Conservation (phyloP, 2,113 vertebrate species). For the Lepus europaeus region DNA sequence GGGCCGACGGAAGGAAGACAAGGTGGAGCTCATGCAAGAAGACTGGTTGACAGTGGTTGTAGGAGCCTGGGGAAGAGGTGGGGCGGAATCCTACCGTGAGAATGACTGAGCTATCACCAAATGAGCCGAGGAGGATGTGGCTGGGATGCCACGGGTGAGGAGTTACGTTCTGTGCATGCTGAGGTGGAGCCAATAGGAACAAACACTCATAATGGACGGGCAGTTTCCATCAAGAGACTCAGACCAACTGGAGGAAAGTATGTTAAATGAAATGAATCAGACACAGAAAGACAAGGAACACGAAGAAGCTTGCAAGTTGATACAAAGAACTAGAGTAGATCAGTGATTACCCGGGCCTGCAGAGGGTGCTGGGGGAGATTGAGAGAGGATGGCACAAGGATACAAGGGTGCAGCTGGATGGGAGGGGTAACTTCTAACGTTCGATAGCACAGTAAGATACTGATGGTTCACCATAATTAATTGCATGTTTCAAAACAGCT, state of each 20-base stretch:
- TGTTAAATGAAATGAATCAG: no score
- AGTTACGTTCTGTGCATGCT: background rate
- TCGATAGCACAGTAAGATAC: no score
- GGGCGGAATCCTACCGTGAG: background rate
- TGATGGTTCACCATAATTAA: no score
- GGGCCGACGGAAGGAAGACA: background rate
- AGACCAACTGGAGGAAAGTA: background rate
- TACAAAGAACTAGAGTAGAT: no score
- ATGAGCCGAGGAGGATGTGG: background rate
- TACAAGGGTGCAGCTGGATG: no score
- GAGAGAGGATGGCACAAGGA: no score
- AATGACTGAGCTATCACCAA: background rate
- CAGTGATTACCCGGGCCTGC: no score
- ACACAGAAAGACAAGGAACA: no score
- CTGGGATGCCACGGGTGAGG: background rate
- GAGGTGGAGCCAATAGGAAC: background rate
- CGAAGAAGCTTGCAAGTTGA: no score
- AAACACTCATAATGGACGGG: background rate
- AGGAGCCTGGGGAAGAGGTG: background rate
- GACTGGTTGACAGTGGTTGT: background rate
- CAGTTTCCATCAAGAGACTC: background rate
- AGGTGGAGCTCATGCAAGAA: background rate
- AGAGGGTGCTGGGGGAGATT: no score
- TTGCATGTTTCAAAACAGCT: no score
- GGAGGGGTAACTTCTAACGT: no score